These are phyloP conservation scores for Crotalus horridus DNA, from an alignment of 2,113 vertebrate species.

Conservation along the genomic window DNA sequence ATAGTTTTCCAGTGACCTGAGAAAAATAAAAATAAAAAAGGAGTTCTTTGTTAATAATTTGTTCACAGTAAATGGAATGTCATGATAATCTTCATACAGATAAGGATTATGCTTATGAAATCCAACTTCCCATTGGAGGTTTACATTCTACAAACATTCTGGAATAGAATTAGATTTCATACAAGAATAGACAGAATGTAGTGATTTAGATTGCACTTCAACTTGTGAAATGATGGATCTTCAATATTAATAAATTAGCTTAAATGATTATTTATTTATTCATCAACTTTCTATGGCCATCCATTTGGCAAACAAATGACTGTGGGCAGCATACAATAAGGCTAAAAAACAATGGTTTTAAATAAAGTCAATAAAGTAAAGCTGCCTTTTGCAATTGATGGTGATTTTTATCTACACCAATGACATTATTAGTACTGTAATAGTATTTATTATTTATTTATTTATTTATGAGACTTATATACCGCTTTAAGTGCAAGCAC, in stretches of 20 bases:
- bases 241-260: background rate
- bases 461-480: too few species aligned
- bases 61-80: constrained; percentile 42
- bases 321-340: background rate
- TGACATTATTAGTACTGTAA: background rate
- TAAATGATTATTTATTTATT: background rate
- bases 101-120: background rate
- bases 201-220: too few species aligned
- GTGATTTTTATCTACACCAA: background rate
- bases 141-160: background rate
- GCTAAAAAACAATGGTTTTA: background rate
- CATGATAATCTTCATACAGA: background rate
- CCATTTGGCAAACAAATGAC: background rate
- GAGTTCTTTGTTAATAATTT: constrained; percentile 37
- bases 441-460: background rate
- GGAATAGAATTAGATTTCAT: background rate
- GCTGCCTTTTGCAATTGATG: background rate
- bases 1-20: constrained; percentile 30
- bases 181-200: background rate
- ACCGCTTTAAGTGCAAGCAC: too few species aligned
- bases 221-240: background rate
- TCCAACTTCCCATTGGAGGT: too few species aligned
- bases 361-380: background rate
- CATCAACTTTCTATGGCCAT: background rate
- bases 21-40: background rate